Evolutionary conservation across 2,797 vertebrate genomes (phyloP), one percentile per base, ranked within the genome.

Genomic region (Natrix natrix): DNA sequence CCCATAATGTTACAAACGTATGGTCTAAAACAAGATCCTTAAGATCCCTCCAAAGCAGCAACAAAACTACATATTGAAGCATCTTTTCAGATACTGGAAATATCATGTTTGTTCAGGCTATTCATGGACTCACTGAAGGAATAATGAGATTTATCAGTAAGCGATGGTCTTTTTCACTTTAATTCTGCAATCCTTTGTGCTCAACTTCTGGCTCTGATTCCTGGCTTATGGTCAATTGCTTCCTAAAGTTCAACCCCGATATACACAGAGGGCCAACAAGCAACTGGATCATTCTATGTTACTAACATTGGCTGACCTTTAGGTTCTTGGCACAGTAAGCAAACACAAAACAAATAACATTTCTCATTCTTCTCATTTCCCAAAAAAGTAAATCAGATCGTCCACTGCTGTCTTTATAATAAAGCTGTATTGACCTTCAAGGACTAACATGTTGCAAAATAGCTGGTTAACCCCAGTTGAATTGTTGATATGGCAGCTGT

Each of bases 401-500:
- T 55, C n/a, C 59, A 52, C 48, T 91, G 17, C 54, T n/a, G 48
- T 87, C 20, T 66, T 54, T 87, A 22, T 37, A 92, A 57, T 43
- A 24, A 28, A 17, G 66, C 55, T 66, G 43, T 56, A 17, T 87
- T 91, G 91, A 87, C 59, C 83, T 91, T 87, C 91, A 63, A 74
- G 87, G 69, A 48, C 24, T 26, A 56, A 28, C 61, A 56, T 86
- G 37, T 69, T 90, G 54, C 60, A 86, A 91, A 91, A 86, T 86
- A 86, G 17, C 43, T n/a, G 86, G 88, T 59, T 57, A 88, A 88
- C 86, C 86, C 89, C 32, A 59, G 28, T 8, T 37, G 61, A 59
- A 92, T 92, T 88, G 32, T 74, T 59, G 91, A 57, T 43, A 66
- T n/a, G 61, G 48, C 69, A 92, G 88, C 48, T 88, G 54, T 88